Evolutionary conservation across 1,140 invertebrate species (phyloP).

Genomic region (Diploscapter pachys): DNA sequence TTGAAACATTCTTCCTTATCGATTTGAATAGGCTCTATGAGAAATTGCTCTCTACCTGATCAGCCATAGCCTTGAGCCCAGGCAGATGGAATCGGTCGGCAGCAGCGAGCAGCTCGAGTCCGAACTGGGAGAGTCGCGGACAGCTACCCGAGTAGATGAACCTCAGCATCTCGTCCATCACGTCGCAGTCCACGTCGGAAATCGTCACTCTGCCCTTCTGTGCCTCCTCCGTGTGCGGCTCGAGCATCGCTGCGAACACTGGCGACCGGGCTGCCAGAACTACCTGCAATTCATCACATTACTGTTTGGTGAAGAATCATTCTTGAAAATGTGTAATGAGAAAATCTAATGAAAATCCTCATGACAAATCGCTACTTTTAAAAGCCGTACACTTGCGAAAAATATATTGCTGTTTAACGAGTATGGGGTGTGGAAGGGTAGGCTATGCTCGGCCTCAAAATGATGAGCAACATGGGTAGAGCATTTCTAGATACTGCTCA

Average conservation of each 20-base stretch:
- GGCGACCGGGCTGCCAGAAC: slow-evolving; percentile 58
- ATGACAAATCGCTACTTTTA: too few species aligned
- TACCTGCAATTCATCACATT: slow-evolving; percentile 5
- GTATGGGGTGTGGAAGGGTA: too few species aligned
- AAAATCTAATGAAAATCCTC: too few species aligned
- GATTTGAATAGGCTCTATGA: too few species aligned
- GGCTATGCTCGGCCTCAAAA: too few species aligned
- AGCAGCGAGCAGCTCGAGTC: slow-evolving; percentile 48
- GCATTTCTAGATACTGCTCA: too few species aligned
- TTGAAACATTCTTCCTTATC: too few species aligned
- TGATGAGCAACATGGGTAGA: too few species aligned
- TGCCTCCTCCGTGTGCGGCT: slow-evolving; percentile 47
- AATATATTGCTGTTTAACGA: too few species aligned
- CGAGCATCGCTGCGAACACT: slow-evolving; percentile 59
- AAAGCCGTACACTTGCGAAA: too few species aligned
- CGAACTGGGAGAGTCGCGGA: slow-evolving; percentile 36
- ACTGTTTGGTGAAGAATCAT: background rate
- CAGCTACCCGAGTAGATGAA: slow-evolving; percentile 50
- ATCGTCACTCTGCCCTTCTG: slow-evolving; percentile 44
- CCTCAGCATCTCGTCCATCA: slow-evolving; percentile 47
- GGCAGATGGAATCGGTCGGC: slow-evolving; percentile 53
- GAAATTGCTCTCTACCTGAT: slow-evolving; percentile 33
- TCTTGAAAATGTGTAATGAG: slow-evolving; percentile 2
- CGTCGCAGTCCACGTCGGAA: slow-evolving; percentile 54
- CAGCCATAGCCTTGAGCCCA: slow-evolving; percentile 54